Evolutionary conservation across 1,140 invertebrate species (phyloP).

Genomic region (Apocrypta bakeri): DNA sequence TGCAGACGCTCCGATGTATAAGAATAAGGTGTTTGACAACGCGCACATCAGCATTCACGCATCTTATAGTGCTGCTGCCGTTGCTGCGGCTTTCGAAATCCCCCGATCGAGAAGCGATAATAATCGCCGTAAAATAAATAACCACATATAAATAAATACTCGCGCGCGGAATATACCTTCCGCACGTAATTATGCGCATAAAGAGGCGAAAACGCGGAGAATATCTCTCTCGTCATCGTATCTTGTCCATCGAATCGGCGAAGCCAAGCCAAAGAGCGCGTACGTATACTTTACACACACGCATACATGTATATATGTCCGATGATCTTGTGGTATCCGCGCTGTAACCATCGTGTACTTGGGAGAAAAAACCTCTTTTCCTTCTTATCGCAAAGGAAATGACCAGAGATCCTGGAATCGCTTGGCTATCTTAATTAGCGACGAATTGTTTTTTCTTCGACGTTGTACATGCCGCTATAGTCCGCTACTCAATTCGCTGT

Average conservation of each 20-base stretch:
- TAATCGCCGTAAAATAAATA: slow-evolving; percentile 15
- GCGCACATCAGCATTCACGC: not conserved
- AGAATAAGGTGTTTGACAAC: not conserved
- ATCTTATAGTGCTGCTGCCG: too few species aligned
- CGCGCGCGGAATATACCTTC: not conserved
- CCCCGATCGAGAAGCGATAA: not conserved
- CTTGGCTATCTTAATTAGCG: slow-evolving; percentile 70
- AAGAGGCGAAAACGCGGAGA: not conserved
- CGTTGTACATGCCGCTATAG: too few species aligned
- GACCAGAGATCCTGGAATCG: slow-evolving; percentile 60
- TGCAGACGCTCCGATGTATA: not conserved
- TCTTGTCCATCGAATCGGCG: not conserved
- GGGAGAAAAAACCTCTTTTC: not conserved
- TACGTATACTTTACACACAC: not conserved
- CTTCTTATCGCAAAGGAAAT: not conserved
- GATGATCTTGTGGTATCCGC: too few species aligned
- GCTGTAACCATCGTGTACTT: too few species aligned
- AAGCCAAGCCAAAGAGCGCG: not conserved
- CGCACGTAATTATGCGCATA: slow-evolving; percentile 3
- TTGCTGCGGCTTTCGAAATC: slow-evolving; percentile 28
- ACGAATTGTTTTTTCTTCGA: slow-evolving; percentile 65
- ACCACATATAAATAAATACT: slow-evolving; percentile 14
- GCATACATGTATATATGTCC: not conserved
- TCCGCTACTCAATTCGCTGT: not conserved
- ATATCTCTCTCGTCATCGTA: slow-evolving; percentile 13